These are phyloP conservation scores for Polydrusus pterygomalis DNA, from an alignment of 2,888 invertebrate genomes.

Conservation along the genomic window DNA sequence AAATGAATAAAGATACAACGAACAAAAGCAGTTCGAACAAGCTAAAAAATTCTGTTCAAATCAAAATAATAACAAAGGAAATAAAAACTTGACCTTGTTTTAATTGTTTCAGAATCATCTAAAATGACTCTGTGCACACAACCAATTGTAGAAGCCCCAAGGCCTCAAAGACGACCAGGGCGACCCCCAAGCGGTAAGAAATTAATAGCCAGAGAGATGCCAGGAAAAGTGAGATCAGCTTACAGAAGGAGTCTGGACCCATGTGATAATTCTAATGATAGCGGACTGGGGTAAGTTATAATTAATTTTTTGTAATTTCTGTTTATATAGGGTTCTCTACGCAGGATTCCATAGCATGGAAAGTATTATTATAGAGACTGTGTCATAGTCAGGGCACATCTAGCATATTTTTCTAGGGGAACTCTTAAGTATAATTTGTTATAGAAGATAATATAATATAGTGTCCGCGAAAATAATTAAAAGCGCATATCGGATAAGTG, in stretches of 20 bases:
- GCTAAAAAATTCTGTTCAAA: too few relatives aligned
- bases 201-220: constrained; percentile 66
- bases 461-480: too few relatives aligned
- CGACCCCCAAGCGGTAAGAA: constrained; percentile 74
- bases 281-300: constrained; percentile 81
- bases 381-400: too few relatives aligned
- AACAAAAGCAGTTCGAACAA: too few relatives aligned
- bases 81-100: too few relatives aligned
- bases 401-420: too few relatives aligned
- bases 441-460: too few relatives aligned
- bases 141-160: constrained; percentile 75
- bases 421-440: too few relatives aligned
- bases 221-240: constrained; percentile 67
- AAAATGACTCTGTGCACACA: constrained; percentile 84
- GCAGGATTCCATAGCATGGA: background rate
- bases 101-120: constrained; percentile 70
- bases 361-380: too few relatives aligned
- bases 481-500: too few relatives aligned
- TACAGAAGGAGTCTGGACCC: constrained; percentile 74
- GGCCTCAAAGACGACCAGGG: constrained; percentile 81
- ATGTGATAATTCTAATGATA: constrained; percentile 93
- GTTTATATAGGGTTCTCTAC: background rate
- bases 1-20: too few relatives aligned
- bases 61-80: too few relatives aligned
- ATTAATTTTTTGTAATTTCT: constrained; percentile 6